Conservation (phyloP, 2,113 vertebrate genomes). For the Atractosteus spatula region DNA sequence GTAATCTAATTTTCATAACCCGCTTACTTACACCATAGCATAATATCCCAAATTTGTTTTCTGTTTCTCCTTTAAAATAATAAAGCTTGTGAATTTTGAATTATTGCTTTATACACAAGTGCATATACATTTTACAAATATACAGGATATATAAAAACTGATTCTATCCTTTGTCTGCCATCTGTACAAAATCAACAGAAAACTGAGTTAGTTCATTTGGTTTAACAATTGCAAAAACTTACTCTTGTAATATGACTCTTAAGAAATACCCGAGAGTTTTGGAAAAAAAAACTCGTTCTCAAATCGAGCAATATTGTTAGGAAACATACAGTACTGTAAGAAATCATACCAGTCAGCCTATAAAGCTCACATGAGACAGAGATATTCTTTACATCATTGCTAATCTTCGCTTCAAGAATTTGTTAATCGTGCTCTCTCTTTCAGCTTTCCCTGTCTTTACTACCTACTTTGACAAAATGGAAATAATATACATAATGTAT, state of each 20-base stretch:
- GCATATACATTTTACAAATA: neutral
- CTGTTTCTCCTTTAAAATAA: slow-evolving; percentile 42
- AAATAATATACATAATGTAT: too few relatives aligned
- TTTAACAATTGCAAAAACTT: too few relatives aligned
- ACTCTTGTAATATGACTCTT: too few relatives aligned
- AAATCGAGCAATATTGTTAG: too few relatives aligned
- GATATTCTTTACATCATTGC: neutral
- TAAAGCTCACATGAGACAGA: neutral
- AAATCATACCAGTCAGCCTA: neutral
- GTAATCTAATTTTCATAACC: slow-evolving; percentile 59
- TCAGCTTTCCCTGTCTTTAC: too few relatives aligned
- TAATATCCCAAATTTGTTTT: slow-evolving; percentile 43
- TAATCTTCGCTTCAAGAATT: neutral
- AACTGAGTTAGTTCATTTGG: too few relatives aligned
- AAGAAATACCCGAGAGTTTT: neutral
- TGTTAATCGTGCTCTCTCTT: too few relatives aligned
- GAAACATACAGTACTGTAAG: neutral
- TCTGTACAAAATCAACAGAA: too few relatives aligned
- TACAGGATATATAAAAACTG: neutral
- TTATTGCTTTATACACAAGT: neutral
- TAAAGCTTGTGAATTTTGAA: slow-evolving; percentile 14
- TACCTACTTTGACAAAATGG: too few relatives aligned
- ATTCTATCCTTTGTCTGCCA: neutral
- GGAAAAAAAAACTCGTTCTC: neutral
- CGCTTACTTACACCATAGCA: slow-evolving; percentile 48